Evolutionary conservation across 2,797 vertebrate genomes (phyloP).

Genomic region (Epinephelus awoara): DNA sequence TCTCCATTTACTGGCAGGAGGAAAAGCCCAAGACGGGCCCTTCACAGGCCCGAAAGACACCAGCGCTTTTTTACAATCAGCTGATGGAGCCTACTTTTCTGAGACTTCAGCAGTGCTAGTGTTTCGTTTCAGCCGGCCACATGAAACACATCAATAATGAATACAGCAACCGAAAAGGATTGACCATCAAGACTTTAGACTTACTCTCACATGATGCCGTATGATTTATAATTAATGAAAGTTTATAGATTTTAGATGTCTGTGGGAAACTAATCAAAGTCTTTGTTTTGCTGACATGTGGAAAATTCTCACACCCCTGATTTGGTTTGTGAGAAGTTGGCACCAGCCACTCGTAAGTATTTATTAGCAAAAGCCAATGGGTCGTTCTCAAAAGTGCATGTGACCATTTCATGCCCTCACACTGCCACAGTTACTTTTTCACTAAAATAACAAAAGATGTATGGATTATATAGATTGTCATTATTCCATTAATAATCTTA

Average conservation of each 20-base stretch:
- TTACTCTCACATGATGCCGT: background rate
- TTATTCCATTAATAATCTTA: too few relatives aligned
- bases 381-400: conserved; percentile 47
- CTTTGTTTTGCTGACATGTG: conserved; percentile 38
- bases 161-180: conserved; percentile 8
- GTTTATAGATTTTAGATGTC: conserved; percentile 27
- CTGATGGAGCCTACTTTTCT: conserved; percentile 74
- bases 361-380: conserved; percentile 60
- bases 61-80: conserved; percentile 77
- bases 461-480: too few relatives aligned
- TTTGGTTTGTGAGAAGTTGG: conserved; percentile 60
- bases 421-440: conserved; percentile 4
- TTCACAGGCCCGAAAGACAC: conserved; percentile 84
- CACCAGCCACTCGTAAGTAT: conserved; percentile 41
- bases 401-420: conserved; percentile 26
- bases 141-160: conserved; percentile 49
- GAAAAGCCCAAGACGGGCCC: conserved; percentile 82
- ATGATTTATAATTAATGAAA: conserved; percentile 26
- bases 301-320: conserved; percentile 48
- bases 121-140: conserved; percentile 49
- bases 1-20: conserved; percentile 82
- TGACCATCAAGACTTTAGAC: background rate
- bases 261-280: conserved; percentile 26
- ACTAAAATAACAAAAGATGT: background rate
- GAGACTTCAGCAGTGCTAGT: conserved; percentile 55